phyloP scores from a whole-genome alignment of 2,888 invertebrate genomes.

The Pseudoips prasinana region DNA sequence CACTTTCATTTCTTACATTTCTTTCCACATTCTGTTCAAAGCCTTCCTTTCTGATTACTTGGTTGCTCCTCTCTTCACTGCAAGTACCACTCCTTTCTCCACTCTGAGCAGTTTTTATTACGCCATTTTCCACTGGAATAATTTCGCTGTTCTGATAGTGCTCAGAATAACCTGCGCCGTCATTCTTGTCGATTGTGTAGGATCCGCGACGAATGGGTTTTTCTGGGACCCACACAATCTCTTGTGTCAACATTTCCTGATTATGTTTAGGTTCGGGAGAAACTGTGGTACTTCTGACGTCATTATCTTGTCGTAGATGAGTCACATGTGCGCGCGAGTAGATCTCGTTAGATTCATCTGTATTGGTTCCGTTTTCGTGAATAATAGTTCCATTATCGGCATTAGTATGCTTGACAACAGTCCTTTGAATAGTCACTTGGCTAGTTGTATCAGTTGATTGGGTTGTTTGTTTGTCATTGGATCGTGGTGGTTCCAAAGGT shows the following conservation, averaged over 20 bases:
- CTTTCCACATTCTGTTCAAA: slow-evolving; percentile 60
- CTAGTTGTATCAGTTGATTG: slow-evolving; percentile 12
- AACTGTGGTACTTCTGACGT: slow-evolving; percentile 58
- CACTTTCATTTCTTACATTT: slow-evolving; percentile 53
- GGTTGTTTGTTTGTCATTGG: slow-evolving; percentile 30
- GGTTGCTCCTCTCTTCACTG: slow-evolving; percentile 49
- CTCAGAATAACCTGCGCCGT: slow-evolving; percentile 55
- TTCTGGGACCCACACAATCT: slow-evolving; percentile 72
- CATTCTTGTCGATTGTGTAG: slow-evolving; percentile 68
- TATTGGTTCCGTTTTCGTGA: slow-evolving; percentile 24
- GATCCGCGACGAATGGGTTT: slow-evolving; percentile 64
- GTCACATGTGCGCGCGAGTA: slow-evolving; percentile 55
- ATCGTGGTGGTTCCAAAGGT: slow-evolving; percentile 46
- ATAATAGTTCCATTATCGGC: slow-evolving; percentile 32
- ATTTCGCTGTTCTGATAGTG: slow-evolving; percentile 61
- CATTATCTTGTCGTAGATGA: slow-evolving; percentile 58
- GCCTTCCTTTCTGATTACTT: slow-evolving; percentile 57
- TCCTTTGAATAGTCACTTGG: slow-evolving; percentile 19
- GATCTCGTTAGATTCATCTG: slow-evolving; percentile 17
- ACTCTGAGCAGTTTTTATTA: slow-evolving; percentile 50
- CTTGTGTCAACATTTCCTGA: slow-evolving; percentile 60
- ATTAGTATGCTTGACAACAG: slow-evolving; percentile 20
- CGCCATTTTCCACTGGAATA: slow-evolving; percentile 63
- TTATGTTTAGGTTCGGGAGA: slow-evolving; percentile 64
- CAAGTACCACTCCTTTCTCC: slow-evolving; percentile 55